phyloP scores from a whole-genome alignment of 2,113 vertebrate species.

The Paratilapia polleni region DNA sequence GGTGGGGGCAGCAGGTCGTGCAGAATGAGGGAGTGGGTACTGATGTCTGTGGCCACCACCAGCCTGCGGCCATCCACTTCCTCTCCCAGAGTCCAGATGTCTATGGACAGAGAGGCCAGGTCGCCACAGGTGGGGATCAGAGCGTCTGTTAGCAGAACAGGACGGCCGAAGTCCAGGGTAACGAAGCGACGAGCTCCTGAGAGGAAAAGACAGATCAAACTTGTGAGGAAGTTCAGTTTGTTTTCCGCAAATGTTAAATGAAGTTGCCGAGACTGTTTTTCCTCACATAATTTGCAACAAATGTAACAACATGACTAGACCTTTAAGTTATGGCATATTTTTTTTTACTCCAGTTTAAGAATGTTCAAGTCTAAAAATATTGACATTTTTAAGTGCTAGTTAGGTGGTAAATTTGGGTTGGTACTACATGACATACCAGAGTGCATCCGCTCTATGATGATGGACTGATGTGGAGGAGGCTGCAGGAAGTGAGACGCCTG shows the following conservation, averaged over 20 bases:
- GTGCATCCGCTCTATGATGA: constrained; percentile 99
- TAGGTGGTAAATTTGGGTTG: neutral
- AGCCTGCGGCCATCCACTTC: constrained; percentile 96
- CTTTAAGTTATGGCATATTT: neutral
- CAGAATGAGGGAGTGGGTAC: constrained; percentile 96
- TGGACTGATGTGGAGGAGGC: constrained; percentile 98
- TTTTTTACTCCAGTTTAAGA: neutral
- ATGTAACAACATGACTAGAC: neutral
- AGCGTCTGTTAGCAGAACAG: constrained; percentile 92
- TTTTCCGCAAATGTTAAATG: neutral
- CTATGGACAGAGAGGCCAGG: constrained; percentile 96
- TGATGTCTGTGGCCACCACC: constrained; percentile 98
- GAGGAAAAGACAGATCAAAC: neutral
- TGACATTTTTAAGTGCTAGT: neutral
- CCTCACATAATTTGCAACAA: neutral
- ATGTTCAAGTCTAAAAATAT: neutral
- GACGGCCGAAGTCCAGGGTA: constrained; percentile 95
- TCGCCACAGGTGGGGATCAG: constrained; percentile 97
- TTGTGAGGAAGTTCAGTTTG: neutral
- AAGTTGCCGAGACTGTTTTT: neutral
- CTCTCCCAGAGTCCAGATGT: constrained; percentile 98
- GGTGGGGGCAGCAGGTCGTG: constrained; percentile 96
- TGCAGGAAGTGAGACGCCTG: constrained; percentile 98
- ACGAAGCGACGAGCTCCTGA: constrained; percentile 96
- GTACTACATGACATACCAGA: constrained; percentile 82